These are phyloP conservation scores for Clarias platycephalus DNA, from an alignment of 2,797 vertebrate genomes.

Conservation along the genomic window DNA sequence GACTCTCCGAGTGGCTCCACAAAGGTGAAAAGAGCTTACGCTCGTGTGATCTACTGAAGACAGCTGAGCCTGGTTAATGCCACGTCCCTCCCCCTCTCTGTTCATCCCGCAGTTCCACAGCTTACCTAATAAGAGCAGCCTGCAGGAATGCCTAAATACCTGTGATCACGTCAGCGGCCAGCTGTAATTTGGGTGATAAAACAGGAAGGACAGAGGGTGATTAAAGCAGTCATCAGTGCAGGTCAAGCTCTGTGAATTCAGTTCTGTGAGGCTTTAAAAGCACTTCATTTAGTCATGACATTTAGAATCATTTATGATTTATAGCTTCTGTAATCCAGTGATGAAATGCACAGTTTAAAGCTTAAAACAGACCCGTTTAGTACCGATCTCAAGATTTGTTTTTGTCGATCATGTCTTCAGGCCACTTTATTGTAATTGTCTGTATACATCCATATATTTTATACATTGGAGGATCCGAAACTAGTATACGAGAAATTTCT, in stretches of 20 bases:
- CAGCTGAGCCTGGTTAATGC: constrained; percentile 48
- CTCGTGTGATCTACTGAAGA: constrained; percentile 39
- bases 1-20: constrained; percentile 1
- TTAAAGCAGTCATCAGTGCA: not conserved
- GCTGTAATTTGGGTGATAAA: constrained; percentile 45
- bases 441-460: too few relatives aligned
- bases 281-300: not conserved
- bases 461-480: too few relatives aligned
- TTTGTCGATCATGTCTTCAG: not conserved
- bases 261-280: not conserved
- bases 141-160: constrained; percentile 40
- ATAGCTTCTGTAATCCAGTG: not conserved
- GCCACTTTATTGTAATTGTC: too few relatives aligned
- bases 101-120: constrained; percentile 3
- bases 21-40: constrained; percentile 43
- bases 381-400: not conserved
- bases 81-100: constrained; percentile 15
- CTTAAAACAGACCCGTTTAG: not conserved
- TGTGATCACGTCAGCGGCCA: constrained; percentile 13
- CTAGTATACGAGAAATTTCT: too few relatives aligned
- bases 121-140: constrained; percentile 32
- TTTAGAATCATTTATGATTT: constrained; percentile 1
- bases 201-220: constrained; percentile 33
- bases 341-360: not conserved
- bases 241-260: not conserved